Evolutionary conservation across 2,797 vertebrate species (phyloP).

Genomic region (Calcarius lapponicus): DNA sequence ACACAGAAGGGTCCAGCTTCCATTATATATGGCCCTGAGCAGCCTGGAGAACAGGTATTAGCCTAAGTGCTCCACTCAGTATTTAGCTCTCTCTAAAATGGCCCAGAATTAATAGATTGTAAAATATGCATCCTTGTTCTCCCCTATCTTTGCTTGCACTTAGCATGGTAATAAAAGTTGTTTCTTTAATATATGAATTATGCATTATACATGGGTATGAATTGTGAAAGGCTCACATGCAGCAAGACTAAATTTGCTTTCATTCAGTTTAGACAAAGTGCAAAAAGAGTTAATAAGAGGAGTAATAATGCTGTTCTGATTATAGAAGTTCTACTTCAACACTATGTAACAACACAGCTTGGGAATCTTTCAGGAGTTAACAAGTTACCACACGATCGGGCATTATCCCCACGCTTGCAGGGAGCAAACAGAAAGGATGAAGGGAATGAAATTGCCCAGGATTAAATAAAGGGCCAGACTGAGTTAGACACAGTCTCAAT

Average conservation of each 20-base stretch:
- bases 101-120: slow-evolving; percentile 7
- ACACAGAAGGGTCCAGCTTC: slow-evolving; percentile 29
- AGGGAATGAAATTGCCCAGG: neutral
- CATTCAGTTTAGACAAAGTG: neutral
- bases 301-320: neutral
- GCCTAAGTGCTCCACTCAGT: slow-evolving; percentile 8
- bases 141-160: neutral
- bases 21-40: slow-evolving; percentile 18
- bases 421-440: neutral
- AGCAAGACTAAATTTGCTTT: neutral
- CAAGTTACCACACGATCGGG: neutral
- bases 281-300: neutral
- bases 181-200: neutral
- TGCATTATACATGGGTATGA: neutral
- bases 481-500: neutral
- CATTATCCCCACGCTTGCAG: neutral
- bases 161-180: neutral
- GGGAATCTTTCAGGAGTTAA: neutral
- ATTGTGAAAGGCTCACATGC: neutral
- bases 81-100: neutral
- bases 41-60: neutral
- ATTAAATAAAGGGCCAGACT: neutral
- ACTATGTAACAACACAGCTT: neutral
- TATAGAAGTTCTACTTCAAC: neutral
- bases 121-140: neutral